Percentiles rank a stretch among this genome's conserved stretches.
These are phyloP conservation scores for Actias luna DNA, from an alignment of 2,888 invertebrate species.

Conservation along the genomic window DNA sequence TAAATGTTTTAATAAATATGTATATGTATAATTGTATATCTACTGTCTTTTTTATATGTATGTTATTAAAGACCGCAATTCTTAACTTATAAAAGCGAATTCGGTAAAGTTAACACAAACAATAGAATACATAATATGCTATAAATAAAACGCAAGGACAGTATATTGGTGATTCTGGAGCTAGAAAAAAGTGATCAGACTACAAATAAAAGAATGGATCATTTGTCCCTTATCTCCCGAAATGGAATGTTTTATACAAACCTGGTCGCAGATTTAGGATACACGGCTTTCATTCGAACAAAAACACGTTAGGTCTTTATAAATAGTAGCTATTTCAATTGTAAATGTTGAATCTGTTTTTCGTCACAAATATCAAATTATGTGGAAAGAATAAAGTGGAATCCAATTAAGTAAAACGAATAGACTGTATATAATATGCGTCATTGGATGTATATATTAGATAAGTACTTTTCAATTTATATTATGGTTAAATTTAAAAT, in stretches of 20 bases:
- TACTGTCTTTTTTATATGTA: too few relatives aligned
- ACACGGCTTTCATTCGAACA: slow-evolving; percentile 55
- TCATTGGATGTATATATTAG: slow-evolving; percentile 8
- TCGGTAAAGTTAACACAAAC: too few relatives aligned
- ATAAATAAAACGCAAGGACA: slow-evolving; percentile 28
- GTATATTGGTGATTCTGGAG: slow-evolving; percentile 35
- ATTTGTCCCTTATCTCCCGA: slow-evolving; percentile 55
- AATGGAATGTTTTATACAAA: slow-evolving; percentile 65
- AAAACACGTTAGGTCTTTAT: slow-evolving; percentile 70
- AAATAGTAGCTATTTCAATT: slow-evolving; percentile 73
- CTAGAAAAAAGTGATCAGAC: slow-evolving; percentile 39
- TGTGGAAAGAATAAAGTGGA: slow-evolving; percentile 44
- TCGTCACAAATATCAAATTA: slow-evolving; percentile 61
- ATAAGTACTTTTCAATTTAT: background rate
- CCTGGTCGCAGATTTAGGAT: slow-evolving; percentile 67
- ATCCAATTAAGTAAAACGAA: slow-evolving; percentile 29
- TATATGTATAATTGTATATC: too few relatives aligned
- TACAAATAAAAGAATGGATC: slow-evolving; percentile 40
- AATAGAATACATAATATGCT: slow-evolving; percentile 26
- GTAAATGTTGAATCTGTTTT: slow-evolving; percentile 62
- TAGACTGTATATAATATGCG: slow-evolving; percentile 7
- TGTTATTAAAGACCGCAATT: too few relatives aligned
- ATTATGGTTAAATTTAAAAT: background rate
- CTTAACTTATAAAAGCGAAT: too few relatives aligned
- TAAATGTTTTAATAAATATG: background rate